Evolutionary conservation across 2,888 invertebrate species (phyloP).

Genomic region (Athalia circularis): DNA sequence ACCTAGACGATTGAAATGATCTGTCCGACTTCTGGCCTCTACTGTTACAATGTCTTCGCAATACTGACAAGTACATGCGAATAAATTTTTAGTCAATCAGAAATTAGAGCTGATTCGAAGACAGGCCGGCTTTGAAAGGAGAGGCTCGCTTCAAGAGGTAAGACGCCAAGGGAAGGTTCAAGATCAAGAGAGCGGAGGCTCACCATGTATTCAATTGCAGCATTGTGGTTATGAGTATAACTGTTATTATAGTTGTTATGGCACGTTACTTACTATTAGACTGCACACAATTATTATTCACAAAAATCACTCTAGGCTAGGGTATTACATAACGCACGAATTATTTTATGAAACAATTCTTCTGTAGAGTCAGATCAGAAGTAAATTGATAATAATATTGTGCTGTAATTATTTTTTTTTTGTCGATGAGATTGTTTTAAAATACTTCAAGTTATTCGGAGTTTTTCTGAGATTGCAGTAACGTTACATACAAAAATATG

Average conservation of each 20-base stretch:
- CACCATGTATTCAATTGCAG: constrained; percentile 57
- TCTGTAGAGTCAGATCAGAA: too few species aligned
- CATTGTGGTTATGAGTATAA: constrained; percentile 55
- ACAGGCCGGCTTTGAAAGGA: neutral
- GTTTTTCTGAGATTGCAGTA: too few species aligned
- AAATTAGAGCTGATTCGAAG: neutral
- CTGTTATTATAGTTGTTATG: neutral
- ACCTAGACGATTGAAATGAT: too few species aligned
- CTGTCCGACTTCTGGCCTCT: too few species aligned
- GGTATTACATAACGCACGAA: neutral
- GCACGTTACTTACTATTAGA: neutral
- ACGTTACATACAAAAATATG: too few species aligned
- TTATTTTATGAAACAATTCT: neutral
- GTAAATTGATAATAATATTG: too few species aligned
- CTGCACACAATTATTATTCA: neutral
- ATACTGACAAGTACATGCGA: neutral
- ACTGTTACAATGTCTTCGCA: neutral
- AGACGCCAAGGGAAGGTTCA: constrained; percentile 47
- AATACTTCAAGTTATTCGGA: too few species aligned
- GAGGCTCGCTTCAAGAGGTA: neutral
- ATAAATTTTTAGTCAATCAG: neutral
- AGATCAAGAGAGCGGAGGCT: constrained; percentile 38
- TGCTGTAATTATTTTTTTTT: too few species aligned
- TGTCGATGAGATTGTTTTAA: too few species aligned
- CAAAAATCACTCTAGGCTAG: constrained; percentile 1